phyloP scores from a whole-genome alignment of 2,113 vertebrate genomes.

The Pedionomus torquatus region DNA sequence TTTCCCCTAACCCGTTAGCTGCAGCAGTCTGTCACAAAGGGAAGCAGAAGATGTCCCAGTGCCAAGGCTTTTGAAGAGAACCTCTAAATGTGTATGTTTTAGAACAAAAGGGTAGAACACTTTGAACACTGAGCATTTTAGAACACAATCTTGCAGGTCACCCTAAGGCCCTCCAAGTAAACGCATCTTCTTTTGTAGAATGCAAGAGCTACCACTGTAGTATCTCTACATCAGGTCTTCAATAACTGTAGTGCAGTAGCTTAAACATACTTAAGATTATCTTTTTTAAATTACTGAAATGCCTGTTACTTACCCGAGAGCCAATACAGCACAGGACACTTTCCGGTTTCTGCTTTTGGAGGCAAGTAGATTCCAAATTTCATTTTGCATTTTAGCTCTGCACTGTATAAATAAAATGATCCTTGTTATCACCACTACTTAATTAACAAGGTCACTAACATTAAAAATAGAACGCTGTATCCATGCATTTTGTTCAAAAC shows the following conservation, averaged over 20 bases:
- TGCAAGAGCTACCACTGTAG: not conserved
- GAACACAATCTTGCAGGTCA: not conserved
- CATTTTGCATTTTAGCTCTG: constrained; percentile 95
- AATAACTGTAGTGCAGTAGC: not conserved
- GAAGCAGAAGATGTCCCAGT: not conserved
- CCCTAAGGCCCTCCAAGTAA: not conserved
- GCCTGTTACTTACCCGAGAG: constrained; percentile 84
- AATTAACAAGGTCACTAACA: not conserved
- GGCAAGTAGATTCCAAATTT: constrained; percentile 93
- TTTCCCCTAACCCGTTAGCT: not conserved
- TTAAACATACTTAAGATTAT: not conserved
- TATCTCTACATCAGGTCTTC: not conserved
- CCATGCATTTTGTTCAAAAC: not conserved
- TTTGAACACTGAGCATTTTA: too few species aligned
- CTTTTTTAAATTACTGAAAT: not conserved
- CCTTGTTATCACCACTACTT: not conserved
- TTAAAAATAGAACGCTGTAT: not conserved
- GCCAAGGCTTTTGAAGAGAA: not conserved
- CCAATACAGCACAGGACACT: constrained; percentile 94
- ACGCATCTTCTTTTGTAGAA: not conserved
- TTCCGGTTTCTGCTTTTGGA: constrained; percentile 87
- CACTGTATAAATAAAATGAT: constrained; percentile 72
- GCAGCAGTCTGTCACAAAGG: not conserved
- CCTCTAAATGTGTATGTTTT: not conserved
- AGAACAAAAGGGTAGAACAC: not conserved